Evolutionary conservation across 2,888 invertebrate genomes (phyloP).

Genomic region (Troides oblongomaculatus): DNA sequence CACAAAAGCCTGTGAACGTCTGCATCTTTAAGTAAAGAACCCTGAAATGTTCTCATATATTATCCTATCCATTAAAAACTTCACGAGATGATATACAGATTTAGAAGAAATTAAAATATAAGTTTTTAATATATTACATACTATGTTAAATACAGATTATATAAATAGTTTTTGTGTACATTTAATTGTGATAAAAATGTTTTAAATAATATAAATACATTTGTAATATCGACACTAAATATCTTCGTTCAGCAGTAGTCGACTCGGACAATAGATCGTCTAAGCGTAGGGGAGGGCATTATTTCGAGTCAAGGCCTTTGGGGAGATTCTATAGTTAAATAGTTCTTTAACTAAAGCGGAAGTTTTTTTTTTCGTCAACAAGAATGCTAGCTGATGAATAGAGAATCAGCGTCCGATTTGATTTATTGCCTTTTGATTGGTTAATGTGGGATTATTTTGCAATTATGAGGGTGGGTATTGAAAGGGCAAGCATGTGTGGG

Average conservation of each 20-base stretch:
- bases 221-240: not conserved
- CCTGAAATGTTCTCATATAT: too few species aligned
- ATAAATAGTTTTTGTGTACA: too few species aligned
- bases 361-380: conserved; percentile 31
- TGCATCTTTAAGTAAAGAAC: too few species aligned
- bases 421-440: conserved; percentile 31
- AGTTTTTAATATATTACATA: too few species aligned
- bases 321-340: conserved; percentile 34
- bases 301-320: conserved; percentile 39
- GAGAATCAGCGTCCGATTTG: conserved; percentile 24
- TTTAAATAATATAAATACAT: too few species aligned
- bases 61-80: too few species aligned
- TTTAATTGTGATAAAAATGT: too few species aligned
- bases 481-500: not conserved
- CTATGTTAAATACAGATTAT: too few species aligned
- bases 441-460: conserved; percentile 25
- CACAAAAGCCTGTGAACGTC: too few species aligned
- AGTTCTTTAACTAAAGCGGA: conserved; percentile 37
- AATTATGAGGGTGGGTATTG: conserved; percentile 18
- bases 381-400: conserved; percentile 23
- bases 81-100: too few species aligned
- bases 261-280: conserved; percentile 51
- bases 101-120: too few species aligned
- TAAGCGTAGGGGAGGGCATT: conserved; percentile 46
- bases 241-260: conserved; percentile 50